These are phyloP conservation scores for Penaeus indicus DNA, from an alignment of 1,140 invertebrate genomes.

Conservation along the genomic window DNA sequence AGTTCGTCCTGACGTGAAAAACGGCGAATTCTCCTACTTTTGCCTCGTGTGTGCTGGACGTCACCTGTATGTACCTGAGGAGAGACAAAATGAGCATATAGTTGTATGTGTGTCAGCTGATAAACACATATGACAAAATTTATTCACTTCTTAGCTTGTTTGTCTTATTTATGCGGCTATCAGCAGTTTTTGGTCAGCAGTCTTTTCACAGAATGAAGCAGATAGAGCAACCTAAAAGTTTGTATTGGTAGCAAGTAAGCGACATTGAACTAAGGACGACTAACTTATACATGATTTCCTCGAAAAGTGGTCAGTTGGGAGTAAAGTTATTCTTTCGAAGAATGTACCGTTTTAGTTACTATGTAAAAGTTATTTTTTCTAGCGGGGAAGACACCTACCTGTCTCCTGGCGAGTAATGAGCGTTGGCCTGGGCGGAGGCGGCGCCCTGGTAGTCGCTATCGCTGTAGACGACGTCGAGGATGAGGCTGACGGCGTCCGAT, in stretches of 20 bases:
- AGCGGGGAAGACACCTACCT: neutral
- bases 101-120: neutral
- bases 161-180: no score
- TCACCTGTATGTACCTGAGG: conserved; percentile 65
- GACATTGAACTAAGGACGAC: no score
- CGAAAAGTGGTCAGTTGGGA: no score
- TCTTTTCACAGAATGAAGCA: no score
- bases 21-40: conserved; percentile 71
- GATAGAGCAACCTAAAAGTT: no score
- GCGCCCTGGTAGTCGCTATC: conserved; percentile 14
- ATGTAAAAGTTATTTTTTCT: no score
- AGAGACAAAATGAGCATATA: neutral
- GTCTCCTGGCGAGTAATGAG: conserved; percentile 31
- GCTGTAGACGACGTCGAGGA: conserved; percentile 39
- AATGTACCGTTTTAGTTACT: no score
- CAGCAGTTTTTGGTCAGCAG: no score
- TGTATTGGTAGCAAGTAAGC: no score
- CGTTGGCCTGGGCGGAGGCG: conserved; percentile 10
- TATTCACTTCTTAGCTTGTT: neutral
- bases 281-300: no score
- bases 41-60: conserved; percentile 57
- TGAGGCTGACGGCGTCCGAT: conserved; percentile 31
- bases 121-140: neutral
- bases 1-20: conserved; percentile 72
- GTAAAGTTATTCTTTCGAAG: no score